phyloP scores from a whole-genome alignment of 2,113 vertebrate genomes.

The Accipiter cooperii region DNA sequence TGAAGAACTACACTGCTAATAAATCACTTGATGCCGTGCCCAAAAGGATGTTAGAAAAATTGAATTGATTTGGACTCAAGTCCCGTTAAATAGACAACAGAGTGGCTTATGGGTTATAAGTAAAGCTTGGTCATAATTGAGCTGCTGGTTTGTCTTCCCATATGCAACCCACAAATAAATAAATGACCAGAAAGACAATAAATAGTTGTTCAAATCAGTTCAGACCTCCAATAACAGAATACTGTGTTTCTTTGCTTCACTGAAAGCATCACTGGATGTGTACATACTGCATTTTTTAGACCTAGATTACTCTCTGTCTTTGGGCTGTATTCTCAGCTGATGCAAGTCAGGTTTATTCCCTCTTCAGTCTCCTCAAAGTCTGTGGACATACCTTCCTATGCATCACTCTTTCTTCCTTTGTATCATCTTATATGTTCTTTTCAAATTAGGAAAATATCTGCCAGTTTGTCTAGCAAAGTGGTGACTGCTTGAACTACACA shows the following conservation, averaged over 20 bases:
- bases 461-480: neutral
- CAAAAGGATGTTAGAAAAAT: neutral
- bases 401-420: neutral
- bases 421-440: neutral
- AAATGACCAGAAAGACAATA: neutral
- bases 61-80: neutral
- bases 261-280: neutral
- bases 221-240: neutral
- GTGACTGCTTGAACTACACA: neutral
- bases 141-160: neutral
- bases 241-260: neutral
- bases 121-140: neutral
- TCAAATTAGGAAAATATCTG: neutral
- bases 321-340: neutral
- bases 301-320: neutral
- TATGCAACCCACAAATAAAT: neutral
- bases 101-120: neutral
- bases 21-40: neutral
- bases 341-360: neutral
- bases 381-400: neutral
- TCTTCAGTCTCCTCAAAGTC: neutral
- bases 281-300: neutral
- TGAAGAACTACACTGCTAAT: neutral
- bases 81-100: neutral
- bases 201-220: neutral